These are phyloP conservation scores for Seriola quinqueradiata DNA, from an alignment of 2,113 vertebrate genomes.

Conservation along the genomic window DNA sequence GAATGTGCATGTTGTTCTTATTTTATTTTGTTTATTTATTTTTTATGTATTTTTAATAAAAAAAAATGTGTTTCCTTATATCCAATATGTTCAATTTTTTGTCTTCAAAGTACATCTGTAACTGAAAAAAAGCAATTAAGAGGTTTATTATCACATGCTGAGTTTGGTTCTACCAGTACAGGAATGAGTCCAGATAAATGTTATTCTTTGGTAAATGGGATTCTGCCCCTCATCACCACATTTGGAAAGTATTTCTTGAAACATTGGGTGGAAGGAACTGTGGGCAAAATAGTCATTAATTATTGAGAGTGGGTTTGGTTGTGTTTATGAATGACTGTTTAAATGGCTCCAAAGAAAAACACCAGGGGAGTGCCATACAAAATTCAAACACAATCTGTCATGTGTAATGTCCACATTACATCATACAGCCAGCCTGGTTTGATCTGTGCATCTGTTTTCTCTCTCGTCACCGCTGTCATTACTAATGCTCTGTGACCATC, in stretches of 20 bases:
- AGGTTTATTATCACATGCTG: background rate
- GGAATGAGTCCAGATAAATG: background rate
- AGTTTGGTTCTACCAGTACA: slow-evolving; percentile 4
- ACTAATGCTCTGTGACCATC: background rate
- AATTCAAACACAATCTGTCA: slow-evolving; percentile 9
- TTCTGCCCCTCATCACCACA: slow-evolving; percentile 13
- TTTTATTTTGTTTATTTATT: too few relatives aligned
- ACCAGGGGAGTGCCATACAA: background rate
- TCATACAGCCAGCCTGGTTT: background rate
- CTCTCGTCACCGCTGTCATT: background rate
- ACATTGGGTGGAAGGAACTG: background rate
- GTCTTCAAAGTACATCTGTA: too few relatives aligned
- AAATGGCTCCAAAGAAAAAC: slow-evolving; percentile 1
- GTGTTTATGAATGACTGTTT: slow-evolving; percentile 4
- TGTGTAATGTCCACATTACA: slow-evolving; percentile 10
- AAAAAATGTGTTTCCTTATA: too few relatives aligned
- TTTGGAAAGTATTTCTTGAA: slow-evolving; percentile 41
- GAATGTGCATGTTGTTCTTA: too few relatives aligned
- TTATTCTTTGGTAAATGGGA: background rate
- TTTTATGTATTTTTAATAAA: too few relatives aligned
- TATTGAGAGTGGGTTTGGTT: slow-evolving; percentile 16
- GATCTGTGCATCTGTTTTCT: slow-evolving; percentile 6
- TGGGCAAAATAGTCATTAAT: slow-evolving; percentile 11
- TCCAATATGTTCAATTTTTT: too few relatives aligned
- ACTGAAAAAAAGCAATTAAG: too few relatives aligned